Conservation (phyloP, 2,797 vertebrate species). For the Typhlichthys eigenmanni region DNA sequence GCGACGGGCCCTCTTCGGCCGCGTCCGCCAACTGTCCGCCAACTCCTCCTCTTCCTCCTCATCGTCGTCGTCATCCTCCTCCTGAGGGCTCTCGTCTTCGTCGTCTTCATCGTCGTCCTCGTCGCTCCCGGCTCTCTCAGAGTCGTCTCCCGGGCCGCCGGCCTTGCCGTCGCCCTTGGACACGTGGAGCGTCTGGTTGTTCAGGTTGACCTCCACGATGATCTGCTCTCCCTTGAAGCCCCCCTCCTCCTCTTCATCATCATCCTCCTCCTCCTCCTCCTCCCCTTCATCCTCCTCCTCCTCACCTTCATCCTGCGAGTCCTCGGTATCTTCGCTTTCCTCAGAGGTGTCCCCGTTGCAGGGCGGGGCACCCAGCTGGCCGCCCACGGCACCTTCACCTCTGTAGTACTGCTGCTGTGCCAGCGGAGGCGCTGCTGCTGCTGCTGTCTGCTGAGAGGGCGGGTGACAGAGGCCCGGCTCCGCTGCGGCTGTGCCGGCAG, state of each 20-base stretch:
- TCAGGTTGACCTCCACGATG: constrained; percentile 98
- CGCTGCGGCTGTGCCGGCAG: constrained; percentile 55
- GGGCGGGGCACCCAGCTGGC: constrained; percentile 48
- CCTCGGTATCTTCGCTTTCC: constrained; percentile 76
- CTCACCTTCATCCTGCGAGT: constrained; percentile 81
- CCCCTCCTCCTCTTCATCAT: constrained; percentile 77
- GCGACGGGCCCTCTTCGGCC: constrained; percentile 80
- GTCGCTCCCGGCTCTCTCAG: constrained; percentile 88
- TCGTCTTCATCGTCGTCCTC: constrained; percentile 84
- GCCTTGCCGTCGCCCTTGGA: constrained; percentile 94
- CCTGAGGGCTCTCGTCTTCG: constrained; percentile 63
- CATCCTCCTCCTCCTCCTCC: constrained; percentile 77
- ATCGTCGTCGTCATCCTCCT: constrained; percentile 76
- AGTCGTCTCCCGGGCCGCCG: constrained; percentile 73
- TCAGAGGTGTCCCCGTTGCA: constrained; percentile 72
- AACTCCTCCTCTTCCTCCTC: constrained; percentile 83
- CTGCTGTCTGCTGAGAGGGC: constrained; percentile 47
- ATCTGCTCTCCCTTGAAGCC: constrained; percentile 97
- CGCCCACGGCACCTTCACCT: constrained; percentile 54
- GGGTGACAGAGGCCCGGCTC: constrained; percentile 72
- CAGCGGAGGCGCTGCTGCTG: constrained; percentile 68
- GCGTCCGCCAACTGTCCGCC: constrained; percentile 79
- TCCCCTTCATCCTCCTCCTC: constrained; percentile 74
- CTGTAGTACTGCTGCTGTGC: constrained; percentile 74
- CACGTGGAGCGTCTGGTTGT: constrained; percentile 98